Evolutionary conservation across 2,113 vertebrate genomes (phyloP), one percentile per base, ranked within the genome.

Genomic region (Mungos mungo): DNA sequence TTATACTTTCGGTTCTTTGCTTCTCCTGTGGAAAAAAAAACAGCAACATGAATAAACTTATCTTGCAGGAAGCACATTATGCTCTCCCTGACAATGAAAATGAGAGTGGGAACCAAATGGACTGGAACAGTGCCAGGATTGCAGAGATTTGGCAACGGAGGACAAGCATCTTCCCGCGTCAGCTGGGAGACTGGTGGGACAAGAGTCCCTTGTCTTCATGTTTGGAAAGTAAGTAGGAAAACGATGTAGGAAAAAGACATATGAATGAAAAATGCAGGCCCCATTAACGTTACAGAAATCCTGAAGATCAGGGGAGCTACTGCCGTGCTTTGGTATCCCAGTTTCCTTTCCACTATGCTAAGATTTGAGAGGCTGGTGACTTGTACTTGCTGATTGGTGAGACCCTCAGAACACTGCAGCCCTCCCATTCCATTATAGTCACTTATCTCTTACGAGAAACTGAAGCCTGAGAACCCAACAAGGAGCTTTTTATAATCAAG

Each of bases 1-100:
- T 99, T 97, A 74, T 99, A 99, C 41, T 99, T 99, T 93, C 99
- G 98, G 63, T 99, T 98, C 83, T 99, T 96, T 93, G 92, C 79
- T 95, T 99, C 99, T 45, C 99, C 99, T 99, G 94, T 29, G 31
- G 25, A 25, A 60, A 54, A 52, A 50, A 4, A 72, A 80, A 88
- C 97, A 89, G 41, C 60, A 77, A 85, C 15, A 81, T 23, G 86
- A 60, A 96, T n/a, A 89, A 79, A 2, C 60, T 95, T 93, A 66
- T 91, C 79, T 94, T 69, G 35, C 35, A 91, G 47, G 69, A 93
- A 91, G 92, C 29, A 93, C 45, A 25, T 66, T 81, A n/a, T 63
- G 18, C 79, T 89, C 71, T 85, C 71, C 14, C 13, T 47, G 35
- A 79, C 19, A 69, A 0, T 80, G 79, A 81, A 80, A 88, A 88